phyloP scores from a whole-genome alignment of 2,113 vertebrate genomes.

The Calypte anna region DNA sequence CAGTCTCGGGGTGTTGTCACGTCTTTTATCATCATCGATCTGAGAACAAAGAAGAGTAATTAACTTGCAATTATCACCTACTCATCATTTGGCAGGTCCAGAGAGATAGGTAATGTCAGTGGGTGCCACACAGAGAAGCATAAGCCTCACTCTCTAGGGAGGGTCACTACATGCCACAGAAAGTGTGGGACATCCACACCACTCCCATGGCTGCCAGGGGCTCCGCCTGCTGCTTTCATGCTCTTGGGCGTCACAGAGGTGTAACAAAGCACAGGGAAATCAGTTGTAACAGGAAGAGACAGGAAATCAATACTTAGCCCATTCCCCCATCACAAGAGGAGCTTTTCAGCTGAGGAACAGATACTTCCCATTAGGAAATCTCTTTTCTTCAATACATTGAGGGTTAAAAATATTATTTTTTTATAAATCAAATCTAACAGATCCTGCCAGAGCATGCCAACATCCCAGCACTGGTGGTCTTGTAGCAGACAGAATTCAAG shows the following conservation, averaged over 20 bases:
- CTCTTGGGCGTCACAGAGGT: background rate
- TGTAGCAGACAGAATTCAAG: background rate
- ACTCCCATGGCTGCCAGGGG: background rate
- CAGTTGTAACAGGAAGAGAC: background rate
- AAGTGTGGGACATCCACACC: background rate
- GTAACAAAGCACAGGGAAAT: background rate
- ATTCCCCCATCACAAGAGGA: background rate
- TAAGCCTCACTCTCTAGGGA: background rate
- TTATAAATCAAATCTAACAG: background rate
- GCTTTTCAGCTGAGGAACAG: background rate
- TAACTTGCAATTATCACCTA: constrained; percentile 32
- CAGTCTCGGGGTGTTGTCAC: constrained; percentile 81
- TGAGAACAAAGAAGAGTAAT: constrained; percentile 68
- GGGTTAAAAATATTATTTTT: background rate
- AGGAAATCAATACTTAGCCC: background rate
- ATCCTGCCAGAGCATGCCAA: background rate
- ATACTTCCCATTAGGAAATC: background rate
- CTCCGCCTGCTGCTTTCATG: background rate
- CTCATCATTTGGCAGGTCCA: background rate
- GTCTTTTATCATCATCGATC: constrained; percentile 94
- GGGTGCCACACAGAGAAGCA: background rate
- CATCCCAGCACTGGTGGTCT: accelerated
- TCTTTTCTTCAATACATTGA: background rate
- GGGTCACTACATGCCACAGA: background rate
- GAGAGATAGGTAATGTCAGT: background rate